A percentile compares a stretch with the other conserved stretches of the same genome.
Evolutionary conservation across 2,113 vertebrate species (phyloP).

Genomic region (Prolemur simus): DNA sequence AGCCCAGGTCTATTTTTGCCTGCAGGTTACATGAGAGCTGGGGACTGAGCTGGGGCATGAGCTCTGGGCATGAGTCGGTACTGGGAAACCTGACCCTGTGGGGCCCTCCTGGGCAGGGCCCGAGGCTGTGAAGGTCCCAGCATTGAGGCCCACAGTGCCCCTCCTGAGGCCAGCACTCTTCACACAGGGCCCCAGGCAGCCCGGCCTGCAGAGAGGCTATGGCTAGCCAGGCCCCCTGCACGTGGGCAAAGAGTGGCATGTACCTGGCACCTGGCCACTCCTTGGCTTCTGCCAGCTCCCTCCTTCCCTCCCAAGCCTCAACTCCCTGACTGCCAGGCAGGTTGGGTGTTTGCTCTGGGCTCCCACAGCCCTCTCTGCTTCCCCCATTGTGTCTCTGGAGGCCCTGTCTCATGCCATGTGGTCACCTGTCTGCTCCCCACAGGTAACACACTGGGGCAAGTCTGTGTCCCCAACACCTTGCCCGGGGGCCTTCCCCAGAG

Average conservation of each 20-base stretch:
- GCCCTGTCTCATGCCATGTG: background rate
- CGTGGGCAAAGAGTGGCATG: background rate
- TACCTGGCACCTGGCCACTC: background rate
- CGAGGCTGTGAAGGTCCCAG: background rate
- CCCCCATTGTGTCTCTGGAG: background rate
- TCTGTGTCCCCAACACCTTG: background rate
- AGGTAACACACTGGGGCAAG: background rate
- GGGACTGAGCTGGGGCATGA: background rate
- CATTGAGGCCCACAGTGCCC: background rate
- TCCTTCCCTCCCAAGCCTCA: background rate
- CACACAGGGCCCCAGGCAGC: background rate
- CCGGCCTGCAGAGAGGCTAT: background rate
- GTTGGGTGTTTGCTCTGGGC: background rate
- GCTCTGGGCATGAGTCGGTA: background rate
- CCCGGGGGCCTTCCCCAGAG: background rate
- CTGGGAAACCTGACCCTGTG: slow-evolving; percentile 53
- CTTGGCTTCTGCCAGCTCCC: background rate
- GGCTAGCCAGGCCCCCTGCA: background rate
- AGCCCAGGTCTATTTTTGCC: slow-evolving; percentile 73
- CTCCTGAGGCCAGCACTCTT: background rate
- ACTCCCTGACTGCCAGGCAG: background rate
- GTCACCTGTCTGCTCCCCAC: background rate
- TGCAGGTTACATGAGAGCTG: slow-evolving; percentile 68
- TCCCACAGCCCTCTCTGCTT: background rate
- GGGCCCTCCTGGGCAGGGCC: background rate